These are phyloP conservation scores for Gerris buenoi DNA, from an alignment of 1,140 invertebrate genomes.

Conservation along the genomic window DNA sequence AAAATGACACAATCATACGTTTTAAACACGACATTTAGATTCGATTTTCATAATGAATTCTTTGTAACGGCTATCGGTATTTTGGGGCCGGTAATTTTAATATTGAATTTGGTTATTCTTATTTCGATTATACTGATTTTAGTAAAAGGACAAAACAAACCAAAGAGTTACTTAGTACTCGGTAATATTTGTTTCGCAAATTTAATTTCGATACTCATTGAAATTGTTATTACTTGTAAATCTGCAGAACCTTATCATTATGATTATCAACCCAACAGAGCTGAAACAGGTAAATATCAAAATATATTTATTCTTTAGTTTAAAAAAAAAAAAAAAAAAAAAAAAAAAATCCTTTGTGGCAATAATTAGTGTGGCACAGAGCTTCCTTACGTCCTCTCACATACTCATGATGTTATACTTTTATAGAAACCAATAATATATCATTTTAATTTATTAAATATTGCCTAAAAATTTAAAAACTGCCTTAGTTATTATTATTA, in stretches of 20 bases:
- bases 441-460: too few relatives aligned
- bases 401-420: too few relatives aligned
- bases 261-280: background rate
- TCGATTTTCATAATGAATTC: background rate
- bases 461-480: too few relatives aligned
- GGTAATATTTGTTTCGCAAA: background rate
- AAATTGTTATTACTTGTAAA: background rate
- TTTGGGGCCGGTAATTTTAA: background rate
- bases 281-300: background rate
- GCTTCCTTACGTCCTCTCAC: too few relatives aligned
- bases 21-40: background rate
- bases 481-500: too few relatives aligned
- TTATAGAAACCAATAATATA: too few relatives aligned
- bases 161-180: background rate
- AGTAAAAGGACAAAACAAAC: background rate
- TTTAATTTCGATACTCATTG: background rate
- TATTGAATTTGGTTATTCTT: background rate
- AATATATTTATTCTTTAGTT: too few relatives aligned
- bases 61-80: background rate
- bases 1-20: too few relatives aligned
- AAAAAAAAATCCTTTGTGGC: too few relatives aligned
- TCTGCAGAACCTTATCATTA: background rate
- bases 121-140: background rate
- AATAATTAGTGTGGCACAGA: too few relatives aligned
- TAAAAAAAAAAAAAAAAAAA: too few relatives aligned